phyloP scores from a whole-genome alignment of 2,888 invertebrate genomes.

The Sesamia inferens region DNA sequence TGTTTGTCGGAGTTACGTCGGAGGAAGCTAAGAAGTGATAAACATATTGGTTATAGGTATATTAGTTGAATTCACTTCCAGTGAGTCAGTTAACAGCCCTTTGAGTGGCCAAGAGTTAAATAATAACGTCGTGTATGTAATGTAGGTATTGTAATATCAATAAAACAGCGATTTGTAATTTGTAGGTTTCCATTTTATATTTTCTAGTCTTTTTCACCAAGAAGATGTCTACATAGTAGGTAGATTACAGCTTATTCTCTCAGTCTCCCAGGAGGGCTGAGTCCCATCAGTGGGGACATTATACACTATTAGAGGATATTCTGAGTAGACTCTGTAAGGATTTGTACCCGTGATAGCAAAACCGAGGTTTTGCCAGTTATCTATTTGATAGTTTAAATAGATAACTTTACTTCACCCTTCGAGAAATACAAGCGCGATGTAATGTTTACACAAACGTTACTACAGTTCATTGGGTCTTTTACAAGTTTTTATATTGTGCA shows the following conservation, averaged over 20 bases:
- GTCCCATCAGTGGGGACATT: too few relatives aligned
- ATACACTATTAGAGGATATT: too few relatives aligned
- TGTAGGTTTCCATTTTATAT: too few relatives aligned
- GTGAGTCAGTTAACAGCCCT: neutral
- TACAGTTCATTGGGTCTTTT: neutral
- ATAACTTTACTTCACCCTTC: neutral
- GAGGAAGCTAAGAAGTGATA: neutral
- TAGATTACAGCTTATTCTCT: too few relatives aligned
- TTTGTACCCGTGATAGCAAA: neutral
- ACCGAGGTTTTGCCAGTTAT: too few relatives aligned
- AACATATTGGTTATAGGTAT: neutral
- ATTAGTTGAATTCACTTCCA: neutral
- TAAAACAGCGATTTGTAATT: too few relatives aligned
- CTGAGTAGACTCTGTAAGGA: neutral
- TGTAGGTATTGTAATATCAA: neutral
- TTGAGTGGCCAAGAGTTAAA: constrained; percentile 4
- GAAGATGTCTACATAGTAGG: too few relatives aligned
- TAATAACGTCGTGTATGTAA: neutral
- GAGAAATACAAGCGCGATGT: neutral
- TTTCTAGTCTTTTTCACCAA: too few relatives aligned
- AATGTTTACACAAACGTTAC: neutral
- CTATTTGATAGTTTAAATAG: neutral
- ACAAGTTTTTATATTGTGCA: neutral
- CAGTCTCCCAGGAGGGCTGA: too few relatives aligned
- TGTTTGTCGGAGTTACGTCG: neutral